phyloP scores from a whole-genome alignment of 2,888 invertebrate species.

The Allophyes oxyacanthae region DNA sequence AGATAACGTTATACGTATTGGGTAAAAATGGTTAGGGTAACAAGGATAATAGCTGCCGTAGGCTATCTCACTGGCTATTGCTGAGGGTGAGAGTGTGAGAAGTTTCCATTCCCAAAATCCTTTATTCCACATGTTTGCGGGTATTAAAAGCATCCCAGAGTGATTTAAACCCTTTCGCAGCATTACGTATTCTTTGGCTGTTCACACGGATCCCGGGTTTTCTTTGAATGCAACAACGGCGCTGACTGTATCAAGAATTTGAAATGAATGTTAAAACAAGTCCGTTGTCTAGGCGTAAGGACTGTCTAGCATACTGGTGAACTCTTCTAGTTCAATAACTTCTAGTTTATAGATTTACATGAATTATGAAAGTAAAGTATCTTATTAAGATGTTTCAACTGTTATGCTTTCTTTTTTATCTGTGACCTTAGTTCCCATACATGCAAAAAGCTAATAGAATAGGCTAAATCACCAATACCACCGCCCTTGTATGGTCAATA shows the following conservation, averaged over 20 bases:
- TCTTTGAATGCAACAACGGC: slow-evolving; percentile 26
- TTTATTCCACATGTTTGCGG: slow-evolving; percentile 20
- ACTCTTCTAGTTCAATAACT: slow-evolving; percentile 12
- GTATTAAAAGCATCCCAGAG: slow-evolving; percentile 14
- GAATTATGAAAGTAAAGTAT: no score
- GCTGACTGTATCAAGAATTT: slow-evolving; percentile 18
- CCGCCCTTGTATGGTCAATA: no score
- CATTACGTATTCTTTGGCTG: slow-evolving; percentile 28
- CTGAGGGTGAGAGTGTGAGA: slow-evolving; percentile 31
- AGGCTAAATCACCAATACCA: no score
- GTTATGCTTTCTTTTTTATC: no score
- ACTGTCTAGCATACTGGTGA: slow-evolving; percentile 11
- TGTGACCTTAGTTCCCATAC: no score
- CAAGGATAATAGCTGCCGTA: slow-evolving; percentile 33
- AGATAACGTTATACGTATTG: slow-evolving; percentile 55
- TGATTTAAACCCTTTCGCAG: slow-evolving; percentile 23
- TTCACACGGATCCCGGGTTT: slow-evolving; percentile 30
- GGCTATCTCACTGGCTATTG: slow-evolving; percentile 39
- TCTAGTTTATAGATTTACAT: not conserved
- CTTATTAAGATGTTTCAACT: no score
- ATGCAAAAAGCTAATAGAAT: no score
- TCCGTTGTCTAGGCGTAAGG: not conserved
- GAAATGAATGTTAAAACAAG: slow-evolving; percentile 28
- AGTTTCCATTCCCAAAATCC: slow-evolving; percentile 35
- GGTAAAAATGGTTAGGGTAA: slow-evolving; percentile 54